Evolutionary conservation across 2,888 invertebrate genomes (phyloP), one percentile per base, ranked within the genome.

Genomic region (Nowickia ferox): DNA sequence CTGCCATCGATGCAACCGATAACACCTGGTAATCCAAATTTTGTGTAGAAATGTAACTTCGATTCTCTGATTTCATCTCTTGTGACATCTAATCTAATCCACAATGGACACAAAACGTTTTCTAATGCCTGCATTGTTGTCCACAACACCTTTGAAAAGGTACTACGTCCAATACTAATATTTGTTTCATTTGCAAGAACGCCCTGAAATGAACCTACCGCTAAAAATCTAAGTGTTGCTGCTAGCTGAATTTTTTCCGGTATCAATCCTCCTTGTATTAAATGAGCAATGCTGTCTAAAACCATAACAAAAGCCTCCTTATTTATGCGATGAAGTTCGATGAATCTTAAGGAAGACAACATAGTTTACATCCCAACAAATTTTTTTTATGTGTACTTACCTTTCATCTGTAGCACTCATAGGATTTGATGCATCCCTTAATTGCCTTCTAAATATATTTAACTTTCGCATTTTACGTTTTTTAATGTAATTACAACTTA

Each of bases 91-190:
- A 65, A 65, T 2, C 3, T 22, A 65, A 65, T 65, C 65, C 65
- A 46, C 30, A 46, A 30, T 30, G 65, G 65, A 9, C 65, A 46
- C 13, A 65, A 65, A 46, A 15, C 15, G 22, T 65, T 65, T 65
- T 65, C 65, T 65, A 68, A 68, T 17, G 40, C 68, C 10, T 68
- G 17, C 11, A 68, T 68, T 40, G 68, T 68, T 53, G 40, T 38
- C 68, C 53, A 68, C 53, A 53, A 40, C 13, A 53, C 51, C 30
- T 68, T 68, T 40, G 53, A 53, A 53, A 53, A 38, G 0, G 53
- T 68, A 68, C 53, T 68, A 19, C 66, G 51, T 17, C 30, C 51
- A 48, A 66, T 15, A 51, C 66, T 66, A n/a, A 51, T 8, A 1
- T 51, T 11, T n/a, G 48, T 17, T 38, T 66, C 66, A 51, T 48